Evolutionary conservation across 1,140 invertebrate genomes (phyloP), one percentile per base, ranked within the genome.

Genomic region (Gryon sp.): DNA sequence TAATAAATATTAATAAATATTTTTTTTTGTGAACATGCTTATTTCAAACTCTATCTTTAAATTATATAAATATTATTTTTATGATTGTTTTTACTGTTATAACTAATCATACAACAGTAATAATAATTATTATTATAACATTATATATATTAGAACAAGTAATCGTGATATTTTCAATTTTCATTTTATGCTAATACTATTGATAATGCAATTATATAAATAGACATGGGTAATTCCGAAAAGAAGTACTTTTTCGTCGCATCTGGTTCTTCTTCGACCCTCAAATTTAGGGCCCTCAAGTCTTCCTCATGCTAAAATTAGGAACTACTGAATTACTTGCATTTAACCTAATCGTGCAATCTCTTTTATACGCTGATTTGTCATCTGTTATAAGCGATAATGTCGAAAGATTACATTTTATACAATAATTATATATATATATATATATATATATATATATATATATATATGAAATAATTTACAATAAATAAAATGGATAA

Each of bases 301-400:
- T 82, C 83, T 86, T 86, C 82, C 85, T 86, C 80, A 75, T 86
- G 86, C 84, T 85, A 86, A 85, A 70, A 82, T 83, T 86, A 86
- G 83, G 80, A 55, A 50, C 43, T 52, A 75, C 80, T 82, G 76
- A 80, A 84, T 74, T 76, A 53, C 78, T 50, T 81, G 45, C 63
- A 76, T 57, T 46, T 78, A 74, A 66, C 73, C 46, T 55, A 55
- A 79, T 62, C 75, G 38, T 73, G 57, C 80, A 77, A 76, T 79
- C 80, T 78, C 38, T 50, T 43, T 43, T 15, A 22, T 24, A 28
- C 15, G 3, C 7, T 28, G 20, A 16, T 28, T 16, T 7, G n/a
- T n/a, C n/a, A n/a, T n/a, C n/a, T n/a, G n/a, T n/a, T n/a, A n/a
- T n/a, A n/a, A n/a, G n/a, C n/a, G n/a, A n/a, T n/a, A n/a, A n/a